phyloP scores from a whole-genome alignment of 2,113 vertebrate genomes.

The zebrafish (Danio rerio) region GRCz12tu NC_133194.1:31212001-31212500 shows the following conservation, averaged over 20 bases:
- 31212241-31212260: slow-evolving; percentile 36
- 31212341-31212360: background rate
- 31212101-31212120: slow-evolving; percentile 10
- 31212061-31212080: background rate
- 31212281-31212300: slow-evolving; percentile 62
- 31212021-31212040: background rate
- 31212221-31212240: slow-evolving; percentile 28
- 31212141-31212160: slow-evolving; percentile 10
- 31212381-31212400: slow-evolving; percentile 28
- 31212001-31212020: background rate
- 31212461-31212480: background rate
- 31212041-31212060: background rate
- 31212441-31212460: slow-evolving; percentile 27
- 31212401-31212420: slow-evolving; percentile 31
- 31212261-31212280: slow-evolving; percentile 42
- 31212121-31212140: background rate
- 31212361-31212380: slow-evolving; percentile 20
- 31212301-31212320: slow-evolving; percentile 54
- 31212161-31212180: slow-evolving; percentile 33
- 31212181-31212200: slow-evolving; percentile 87
- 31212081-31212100: background rate
- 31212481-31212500: slow-evolving; percentile 30
- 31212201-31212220: slow-evolving; percentile 57
- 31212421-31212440: slow-evolving; percentile 33
- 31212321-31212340: slow-evolving; percentile 24